Evolutionary conservation across 1,140 invertebrate species (phyloP), one percentile per base, ranked within the genome.

Genomic region (Papilio polyxenes): DNA sequence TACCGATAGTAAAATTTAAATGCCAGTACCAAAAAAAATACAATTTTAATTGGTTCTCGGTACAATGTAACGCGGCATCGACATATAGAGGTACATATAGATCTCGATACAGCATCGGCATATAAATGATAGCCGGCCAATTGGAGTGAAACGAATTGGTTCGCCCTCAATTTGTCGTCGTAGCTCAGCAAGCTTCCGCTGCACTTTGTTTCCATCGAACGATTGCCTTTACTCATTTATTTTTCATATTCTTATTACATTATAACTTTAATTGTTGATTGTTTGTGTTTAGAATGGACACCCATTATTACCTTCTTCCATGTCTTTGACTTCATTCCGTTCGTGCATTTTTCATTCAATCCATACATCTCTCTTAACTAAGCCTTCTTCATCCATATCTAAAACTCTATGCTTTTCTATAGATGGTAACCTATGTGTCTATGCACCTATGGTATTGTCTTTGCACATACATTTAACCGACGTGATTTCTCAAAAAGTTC

Each of bases 141-240:
- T 94, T 93, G 92, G 92, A 93, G 89, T 92, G 92, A 92, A 93
- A 92, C 92, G 91, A 93, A 94, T 93, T 94, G 92, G 90, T 88
- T 92, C 91, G 92, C 91, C 92, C 92, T 93, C 92, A 90, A 92
- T 94, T 93, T 91, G 89, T 89, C 87, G 85, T 86, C 86, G 88
- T 86, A 85, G 85, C 88, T 84, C 89, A 90, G 88, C 87, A 87
- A 83, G 88, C 91, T 88, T 91, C 89, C 90, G 88, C 78, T 90
- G 91, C 90, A 91, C 90, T 93, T 93, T 91, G 87, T 91, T 92
- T 91, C 83, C 40, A 77, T 72, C 76, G 69, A 44, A 59, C 48
- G 82, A 82, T 82, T 83, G 81, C 65, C 79, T 78, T 80, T 78
- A 40, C 44, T 15, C 10, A 40, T 69, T 40, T 40, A 65, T 80